These are phyloP conservation scores for Brachionus plicatilis DNA, from an alignment of 1,140 invertebrate species.

Conservation along the genomic window DNA sequence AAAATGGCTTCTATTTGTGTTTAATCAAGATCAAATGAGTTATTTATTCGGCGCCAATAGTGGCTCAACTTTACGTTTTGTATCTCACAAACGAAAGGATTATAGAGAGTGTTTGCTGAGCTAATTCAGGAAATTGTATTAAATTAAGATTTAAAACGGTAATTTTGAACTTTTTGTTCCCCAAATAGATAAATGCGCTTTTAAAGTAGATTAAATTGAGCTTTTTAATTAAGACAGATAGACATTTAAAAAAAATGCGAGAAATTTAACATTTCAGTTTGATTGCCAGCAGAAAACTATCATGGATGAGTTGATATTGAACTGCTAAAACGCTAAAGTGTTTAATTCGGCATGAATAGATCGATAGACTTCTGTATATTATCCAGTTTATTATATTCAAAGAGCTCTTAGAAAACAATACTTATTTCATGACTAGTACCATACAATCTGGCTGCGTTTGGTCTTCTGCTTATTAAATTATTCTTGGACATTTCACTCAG, in stretches of 20 bases:
- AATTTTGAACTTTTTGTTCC: conserved; percentile 6
- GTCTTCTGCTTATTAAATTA: not conserved
- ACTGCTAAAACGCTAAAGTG: not conserved
- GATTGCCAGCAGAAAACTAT: not conserved
- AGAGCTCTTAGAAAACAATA: not conserved
- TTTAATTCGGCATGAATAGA: not conserved
- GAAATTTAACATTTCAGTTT: not conserved
- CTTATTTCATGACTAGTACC: not conserved
- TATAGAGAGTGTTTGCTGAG: not conserved
- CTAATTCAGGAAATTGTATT: conserved; percentile 22
- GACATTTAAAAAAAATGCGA: not conserved
- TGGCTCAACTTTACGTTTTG: not conserved
- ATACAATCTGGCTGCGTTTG: not conserved
- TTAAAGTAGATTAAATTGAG: not conserved
- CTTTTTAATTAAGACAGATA: conserved; percentile 21
- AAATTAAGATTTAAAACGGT: conserved; percentile 31
- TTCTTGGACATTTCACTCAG: not conserved
- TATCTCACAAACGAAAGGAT: conserved; percentile 15
- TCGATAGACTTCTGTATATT: not conserved
- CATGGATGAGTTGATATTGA: not conserved
- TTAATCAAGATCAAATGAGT: conserved; percentile 34
- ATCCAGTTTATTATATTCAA: not conserved
- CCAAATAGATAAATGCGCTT: conserved; percentile 8
- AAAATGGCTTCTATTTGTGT: not conserved
- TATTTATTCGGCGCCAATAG: not conserved